Conservation (phyloP, 2,888 invertebrate genomes). For the Mayetiola destructor region DNA sequence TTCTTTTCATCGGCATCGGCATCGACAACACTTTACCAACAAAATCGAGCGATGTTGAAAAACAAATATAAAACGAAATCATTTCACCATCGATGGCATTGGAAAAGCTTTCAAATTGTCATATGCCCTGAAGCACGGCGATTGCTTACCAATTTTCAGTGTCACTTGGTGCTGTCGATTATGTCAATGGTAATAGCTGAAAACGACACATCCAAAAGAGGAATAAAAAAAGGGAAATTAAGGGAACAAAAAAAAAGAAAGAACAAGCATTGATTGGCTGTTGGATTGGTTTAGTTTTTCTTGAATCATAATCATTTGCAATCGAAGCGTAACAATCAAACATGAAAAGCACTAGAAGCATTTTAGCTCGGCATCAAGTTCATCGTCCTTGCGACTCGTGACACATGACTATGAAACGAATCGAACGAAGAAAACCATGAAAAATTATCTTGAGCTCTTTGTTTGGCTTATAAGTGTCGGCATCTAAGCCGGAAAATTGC, state of each 20-base stretch:
- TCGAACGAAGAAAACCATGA: background rate
- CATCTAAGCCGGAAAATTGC: background rate
- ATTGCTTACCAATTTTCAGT: no score
- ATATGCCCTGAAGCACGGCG: background rate
- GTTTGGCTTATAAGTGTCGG: background rate
- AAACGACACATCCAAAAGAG: no score
- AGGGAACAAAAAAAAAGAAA: background rate
- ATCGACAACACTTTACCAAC: background rate
- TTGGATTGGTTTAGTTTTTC: background rate
- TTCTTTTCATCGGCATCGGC: no score
- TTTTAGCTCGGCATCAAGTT: background rate
- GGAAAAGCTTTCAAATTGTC: background rate
- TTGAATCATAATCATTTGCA: background rate
- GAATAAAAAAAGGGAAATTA: no score
- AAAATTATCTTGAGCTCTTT: background rate
- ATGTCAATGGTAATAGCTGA: no score
- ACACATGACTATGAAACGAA: background rate
- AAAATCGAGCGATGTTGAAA: background rate
- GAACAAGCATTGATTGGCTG: background rate
- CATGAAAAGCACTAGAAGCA: background rate
- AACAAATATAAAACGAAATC: background rate
- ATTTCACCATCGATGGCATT: background rate
- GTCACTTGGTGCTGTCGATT: no score
- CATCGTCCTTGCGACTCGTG: background rate
- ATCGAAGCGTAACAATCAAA: constrained; percentile 12